A percentile compares a stretch with the other conserved stretches of the same genome.
Conservation (phyloP, 2,113 vertebrate genomes). For the Engystomops pustulosus region DNA sequence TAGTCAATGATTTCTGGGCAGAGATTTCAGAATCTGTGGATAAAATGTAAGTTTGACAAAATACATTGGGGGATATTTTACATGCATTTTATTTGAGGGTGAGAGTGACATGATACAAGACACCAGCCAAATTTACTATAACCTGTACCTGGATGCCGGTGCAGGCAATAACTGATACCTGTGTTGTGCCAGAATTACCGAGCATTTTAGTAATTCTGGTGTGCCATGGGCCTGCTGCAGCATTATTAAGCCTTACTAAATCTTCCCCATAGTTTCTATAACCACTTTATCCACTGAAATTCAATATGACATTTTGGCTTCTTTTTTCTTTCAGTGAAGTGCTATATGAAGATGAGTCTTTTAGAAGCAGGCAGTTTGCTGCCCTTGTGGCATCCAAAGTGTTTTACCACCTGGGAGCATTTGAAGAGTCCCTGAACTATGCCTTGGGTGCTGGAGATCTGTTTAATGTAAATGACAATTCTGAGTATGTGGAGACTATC, state of each 20-base stretch:
- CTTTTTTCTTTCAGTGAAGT: constrained; percentile 83
- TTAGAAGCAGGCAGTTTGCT: constrained; percentile 93
- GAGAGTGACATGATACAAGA: too few species aligned
- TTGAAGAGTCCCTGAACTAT: constrained; percentile 98
- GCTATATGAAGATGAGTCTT: constrained; percentile 96
- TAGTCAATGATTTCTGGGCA: constrained; percentile 99
- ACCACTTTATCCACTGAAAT: neutral
- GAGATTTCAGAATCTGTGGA: constrained; percentile 99
- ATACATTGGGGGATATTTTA: too few species aligned
- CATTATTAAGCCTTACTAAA: too few species aligned
- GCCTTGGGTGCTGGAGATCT: constrained; percentile 97
- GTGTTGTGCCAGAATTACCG: too few species aligned
- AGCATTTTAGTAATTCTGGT: too few species aligned
- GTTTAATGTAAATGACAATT: constrained; percentile 97
- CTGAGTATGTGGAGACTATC: constrained; percentile 98
- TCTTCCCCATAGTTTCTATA: neutral
- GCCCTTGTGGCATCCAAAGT: constrained; percentile 98
- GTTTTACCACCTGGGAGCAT: constrained; percentile 97
- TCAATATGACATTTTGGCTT: neutral
- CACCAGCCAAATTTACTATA: too few species aligned
- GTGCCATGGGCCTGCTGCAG: too few species aligned
- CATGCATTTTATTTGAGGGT: too few species aligned
- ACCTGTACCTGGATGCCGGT: too few species aligned
- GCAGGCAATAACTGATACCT: too few species aligned
- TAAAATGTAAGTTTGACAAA: constrained; percentile 90